Conservation (phyloP, 2,797 vertebrate species). For the Okamejei kenojei region DNA sequence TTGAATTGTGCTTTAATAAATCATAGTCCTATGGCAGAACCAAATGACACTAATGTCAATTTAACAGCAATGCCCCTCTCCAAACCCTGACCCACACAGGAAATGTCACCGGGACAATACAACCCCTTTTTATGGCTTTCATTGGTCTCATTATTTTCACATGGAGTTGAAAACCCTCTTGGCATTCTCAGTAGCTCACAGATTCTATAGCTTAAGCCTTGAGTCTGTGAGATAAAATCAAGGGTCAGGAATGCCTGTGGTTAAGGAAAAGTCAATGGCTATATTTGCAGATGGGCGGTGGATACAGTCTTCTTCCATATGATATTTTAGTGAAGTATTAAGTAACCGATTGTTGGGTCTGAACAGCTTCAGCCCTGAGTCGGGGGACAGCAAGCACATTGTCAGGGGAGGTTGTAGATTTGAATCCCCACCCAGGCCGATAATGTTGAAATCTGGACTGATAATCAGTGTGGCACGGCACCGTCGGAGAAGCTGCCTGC, state of each 20-base stretch:
- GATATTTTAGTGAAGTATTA: background rate
- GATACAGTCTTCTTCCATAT: background rate
- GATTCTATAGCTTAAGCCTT: background rate
- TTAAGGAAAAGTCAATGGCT: background rate
- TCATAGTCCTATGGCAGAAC: background rate
- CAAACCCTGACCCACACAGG: conserved; percentile 29
- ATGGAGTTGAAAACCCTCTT: background rate
- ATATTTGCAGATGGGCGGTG: background rate
- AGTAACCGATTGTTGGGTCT: background rate
- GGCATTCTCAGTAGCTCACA: background rate
- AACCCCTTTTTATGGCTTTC: background rate
- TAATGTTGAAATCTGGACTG: too few species aligned
- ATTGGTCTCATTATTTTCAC: conserved; percentile 12
- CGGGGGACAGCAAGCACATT: too few species aligned
- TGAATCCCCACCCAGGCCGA: too few species aligned
- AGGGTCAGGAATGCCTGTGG: conserved; percentile 2
- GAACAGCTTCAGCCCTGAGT: background rate
- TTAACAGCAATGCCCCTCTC: conserved; percentile 9
- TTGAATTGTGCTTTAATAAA: conserved; percentile 21
- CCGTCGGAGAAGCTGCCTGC: too few species aligned
- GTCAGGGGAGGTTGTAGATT: too few species aligned
- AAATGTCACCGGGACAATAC: conserved; percentile 27
- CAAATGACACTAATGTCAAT: conserved; percentile 1
- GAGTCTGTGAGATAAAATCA: background rate
- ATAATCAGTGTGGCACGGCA: too few species aligned